A percentile compares a stretch with the other conserved stretches of the same genome.
These are phyloP conservation scores for Phrynosoma platyrhinos DNA, from an alignment of 2,113 vertebrate genomes.

Conservation along the genomic window DNA sequence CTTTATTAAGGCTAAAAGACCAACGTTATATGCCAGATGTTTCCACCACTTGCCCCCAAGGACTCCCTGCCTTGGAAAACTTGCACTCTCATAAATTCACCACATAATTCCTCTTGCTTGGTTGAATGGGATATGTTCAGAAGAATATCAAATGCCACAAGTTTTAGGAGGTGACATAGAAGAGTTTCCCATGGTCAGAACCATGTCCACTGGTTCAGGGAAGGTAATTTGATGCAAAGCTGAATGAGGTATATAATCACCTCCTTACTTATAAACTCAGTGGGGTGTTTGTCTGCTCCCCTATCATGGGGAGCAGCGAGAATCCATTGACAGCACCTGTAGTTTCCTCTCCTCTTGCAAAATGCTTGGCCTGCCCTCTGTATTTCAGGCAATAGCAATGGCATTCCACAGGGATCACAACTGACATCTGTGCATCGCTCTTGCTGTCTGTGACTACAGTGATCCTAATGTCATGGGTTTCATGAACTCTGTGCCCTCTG, in stretches of 20 bases:
- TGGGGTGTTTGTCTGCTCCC: constrained; percentile 29
- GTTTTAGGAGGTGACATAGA: constrained; percentile 28
- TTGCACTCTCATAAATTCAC: constrained; percentile 42
- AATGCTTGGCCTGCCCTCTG: constrained; percentile 18
- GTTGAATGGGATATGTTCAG: not conserved
- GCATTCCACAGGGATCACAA: not conserved
- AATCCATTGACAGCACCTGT: constrained; percentile 18
- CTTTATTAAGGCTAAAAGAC: constrained; percentile 17
- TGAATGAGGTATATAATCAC: not conserved
- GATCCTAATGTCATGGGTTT: not conserved
- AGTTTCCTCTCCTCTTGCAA: constrained; percentile 32
- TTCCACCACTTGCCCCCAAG: not conserved
- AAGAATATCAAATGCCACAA: constrained; percentile 31
- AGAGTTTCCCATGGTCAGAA: not conserved
- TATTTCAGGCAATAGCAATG: constrained; percentile 28
- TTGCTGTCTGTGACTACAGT: not conserved
- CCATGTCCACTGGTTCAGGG: not conserved
- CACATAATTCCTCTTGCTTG: constrained; percentile 12
- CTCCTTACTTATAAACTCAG: not conserved
- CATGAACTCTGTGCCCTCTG: not conserved
- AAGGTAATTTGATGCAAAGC: constrained; percentile 29
- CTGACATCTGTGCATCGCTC: fast-evolving
- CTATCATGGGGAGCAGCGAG: constrained; percentile 2
- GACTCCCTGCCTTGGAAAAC: constrained; percentile 36
- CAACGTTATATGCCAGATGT: constrained; percentile 29